Evolutionary conservation across 2,888 invertebrate genomes (phyloP), one percentile per base, ranked within the genome.

Genomic region (Dryobota labecula): DNA sequence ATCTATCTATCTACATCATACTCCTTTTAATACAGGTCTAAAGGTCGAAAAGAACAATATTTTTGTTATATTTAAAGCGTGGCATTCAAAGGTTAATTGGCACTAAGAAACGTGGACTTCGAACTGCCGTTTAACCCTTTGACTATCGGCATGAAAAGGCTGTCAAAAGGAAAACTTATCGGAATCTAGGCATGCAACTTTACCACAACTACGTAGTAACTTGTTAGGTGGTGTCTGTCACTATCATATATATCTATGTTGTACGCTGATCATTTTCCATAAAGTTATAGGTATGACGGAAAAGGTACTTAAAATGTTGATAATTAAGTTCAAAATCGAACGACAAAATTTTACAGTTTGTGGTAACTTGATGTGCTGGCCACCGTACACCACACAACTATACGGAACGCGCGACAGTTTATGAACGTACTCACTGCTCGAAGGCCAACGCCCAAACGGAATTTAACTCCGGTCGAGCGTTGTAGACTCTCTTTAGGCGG

Each of bases 61-160:
- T 54, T 56, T 73, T 57, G 13, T 62, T 61, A 1, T 45, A 73
- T 62, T 57, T 76, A n/a, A 49, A 76, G 30, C 24, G 33, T 33
- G 56, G 41, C 51, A 64, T 76, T 70, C 56, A 81, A 78, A 70
- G 70, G 82, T 81, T 76, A 81, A 81, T 76, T 53, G 60, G 43
- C 30, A 38, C 49, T 61, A 41, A 38, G n/a, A 73, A 49, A 41
- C 13, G 20, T 41, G 49, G 11, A 57, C 56, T 47, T 53, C 45
- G 41, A 20, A 41, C 43, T 33, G 30, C 4, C 18, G 43, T 18
- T 33, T 69, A 76, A 54, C 47, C 51, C 63, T 81, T 69, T 65
- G 27, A 54, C 54, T 64, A 56, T 51, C 13, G 54, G 56, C 36
- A 33, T 49, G 72, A 49, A 33, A 77, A 41, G 11, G 24, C n/a